A percentile compares a stretch with the other conserved stretches of the same genome.
Conservation (phyloP, 2,888 invertebrate genomes). For the Crematogaster levior region DNA sequence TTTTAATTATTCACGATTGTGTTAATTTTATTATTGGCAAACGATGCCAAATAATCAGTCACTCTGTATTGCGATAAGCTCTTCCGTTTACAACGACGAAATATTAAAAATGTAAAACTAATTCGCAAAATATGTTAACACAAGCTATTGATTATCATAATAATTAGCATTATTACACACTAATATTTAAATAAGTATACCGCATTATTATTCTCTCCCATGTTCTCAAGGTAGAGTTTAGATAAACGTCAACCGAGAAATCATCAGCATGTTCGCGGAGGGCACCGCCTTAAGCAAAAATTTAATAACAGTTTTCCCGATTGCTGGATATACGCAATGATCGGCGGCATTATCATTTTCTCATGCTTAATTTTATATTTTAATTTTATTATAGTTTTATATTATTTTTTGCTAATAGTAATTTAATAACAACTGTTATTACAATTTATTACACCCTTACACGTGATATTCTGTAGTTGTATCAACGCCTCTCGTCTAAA, state of each 20-base stretch:
- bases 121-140: not conserved
- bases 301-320: slow-evolving; percentile 42
- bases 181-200: not conserved
- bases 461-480: not conserved
- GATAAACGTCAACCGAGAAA: slow-evolving; percentile 2
- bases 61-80: not conserved
- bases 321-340: slow-evolving; percentile 24
- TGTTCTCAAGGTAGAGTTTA: not conserved
- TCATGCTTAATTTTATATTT: slow-evolving; percentile 1
- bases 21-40: not conserved
- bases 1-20: not conserved
- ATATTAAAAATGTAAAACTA: not conserved
- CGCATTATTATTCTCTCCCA: not conserved
- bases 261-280: not conserved
- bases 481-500: not conserved
- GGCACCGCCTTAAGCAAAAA: slow-evolving; percentile 17
- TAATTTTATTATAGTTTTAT: too few relatives aligned
- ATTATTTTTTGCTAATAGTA: slow-evolving; percentile 10
- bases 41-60: too few relatives aligned
- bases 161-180: not conserved
- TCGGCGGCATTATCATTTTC: not conserved
- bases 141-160: slow-evolving; percentile 1
- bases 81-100: not conserved
- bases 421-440: slow-evolving; percentile 24
- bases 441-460: slow-evolving; percentile 25